These are phyloP conservation scores for Styela clava DNA, from an alignment of 23 tunicate species.

Conservation along the genomic window DNA sequence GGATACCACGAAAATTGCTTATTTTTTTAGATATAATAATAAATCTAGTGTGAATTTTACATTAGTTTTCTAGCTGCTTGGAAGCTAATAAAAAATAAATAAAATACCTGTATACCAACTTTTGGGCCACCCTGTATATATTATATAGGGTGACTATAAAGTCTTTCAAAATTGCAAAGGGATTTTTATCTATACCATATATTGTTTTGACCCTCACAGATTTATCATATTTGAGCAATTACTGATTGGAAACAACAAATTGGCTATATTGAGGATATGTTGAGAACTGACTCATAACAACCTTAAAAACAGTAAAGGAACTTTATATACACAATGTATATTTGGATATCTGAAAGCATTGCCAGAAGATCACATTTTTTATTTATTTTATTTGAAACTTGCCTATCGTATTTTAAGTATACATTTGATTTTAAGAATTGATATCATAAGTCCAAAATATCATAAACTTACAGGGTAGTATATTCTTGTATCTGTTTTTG, in stretches of 20 bases:
- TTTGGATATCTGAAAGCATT: not conserved
- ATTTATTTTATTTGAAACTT: not conserved
- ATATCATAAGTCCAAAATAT: too few relatives aligned
- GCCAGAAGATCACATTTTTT: not conserved
- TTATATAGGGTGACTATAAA: not conserved
- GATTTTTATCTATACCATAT: not conserved
- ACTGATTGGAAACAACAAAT: not conserved
- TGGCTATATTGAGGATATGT: not conserved
- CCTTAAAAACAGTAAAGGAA: not conserved
- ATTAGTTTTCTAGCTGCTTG: too few relatives aligned
- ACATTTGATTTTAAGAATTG: not conserved
- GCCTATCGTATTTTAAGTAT: too few relatives aligned
- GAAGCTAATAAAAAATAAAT: too few relatives aligned
- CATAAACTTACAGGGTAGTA: not conserved
- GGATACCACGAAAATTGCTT: too few relatives aligned
- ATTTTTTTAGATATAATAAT: too few relatives aligned
- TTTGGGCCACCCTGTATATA: too few relatives aligned
- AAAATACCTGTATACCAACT: too few relatives aligned
- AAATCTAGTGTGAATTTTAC: too few relatives aligned
- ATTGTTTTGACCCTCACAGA: not conserved
- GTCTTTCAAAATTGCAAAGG: not conserved
- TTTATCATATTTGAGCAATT: not conserved
- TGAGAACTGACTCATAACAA: too few relatives aligned
- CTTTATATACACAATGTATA: not conserved
- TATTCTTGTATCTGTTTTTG: not conserved